phyloP scores from a whole-genome alignment of 2,797 vertebrate genomes.

The Rhinoraja longicauda region DNA sequence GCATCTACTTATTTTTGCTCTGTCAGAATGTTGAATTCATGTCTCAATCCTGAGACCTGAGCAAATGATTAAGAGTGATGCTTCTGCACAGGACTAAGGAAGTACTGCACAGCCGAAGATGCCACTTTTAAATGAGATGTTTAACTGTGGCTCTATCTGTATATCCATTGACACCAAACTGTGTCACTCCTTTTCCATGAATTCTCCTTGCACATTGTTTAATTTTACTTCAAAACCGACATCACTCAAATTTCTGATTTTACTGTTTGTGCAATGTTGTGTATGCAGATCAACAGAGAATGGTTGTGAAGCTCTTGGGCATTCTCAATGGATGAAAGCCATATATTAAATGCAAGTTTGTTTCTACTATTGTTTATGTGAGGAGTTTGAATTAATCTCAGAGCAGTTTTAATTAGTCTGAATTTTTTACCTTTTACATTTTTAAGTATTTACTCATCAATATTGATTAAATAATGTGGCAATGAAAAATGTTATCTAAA shows the following conservation, averaged over 20 bases:
- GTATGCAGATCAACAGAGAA: too few relatives aligned
- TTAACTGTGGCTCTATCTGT: not conserved
- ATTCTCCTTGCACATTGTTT: not conserved
- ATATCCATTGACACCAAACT: not conserved
- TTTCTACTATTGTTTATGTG: not conserved
- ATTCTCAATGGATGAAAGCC: not conserved
- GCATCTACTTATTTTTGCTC: not conserved
- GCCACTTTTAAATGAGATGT: not conserved
- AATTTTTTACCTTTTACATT: not conserved
- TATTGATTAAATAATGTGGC: not conserved
- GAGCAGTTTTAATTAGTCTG: not conserved
- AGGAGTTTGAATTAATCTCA: too few relatives aligned
- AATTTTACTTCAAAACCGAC: not conserved
- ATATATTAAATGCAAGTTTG: not conserved
- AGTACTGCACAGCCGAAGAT: too few relatives aligned
- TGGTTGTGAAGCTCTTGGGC: not conserved
- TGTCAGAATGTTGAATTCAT: not conserved
- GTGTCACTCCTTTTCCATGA: not conserved
- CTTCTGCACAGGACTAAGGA: not conserved
- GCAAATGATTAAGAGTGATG: not conserved
- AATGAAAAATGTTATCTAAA: not conserved
- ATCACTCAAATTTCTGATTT: not conserved
- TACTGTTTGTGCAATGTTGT: not conserved
- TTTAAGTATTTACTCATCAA: not conserved
- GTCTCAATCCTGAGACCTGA: not conserved